Base-by-base conservation (phyloP, 2,888 invertebrate genomes). In the Diabrotica balteata region DNA sequence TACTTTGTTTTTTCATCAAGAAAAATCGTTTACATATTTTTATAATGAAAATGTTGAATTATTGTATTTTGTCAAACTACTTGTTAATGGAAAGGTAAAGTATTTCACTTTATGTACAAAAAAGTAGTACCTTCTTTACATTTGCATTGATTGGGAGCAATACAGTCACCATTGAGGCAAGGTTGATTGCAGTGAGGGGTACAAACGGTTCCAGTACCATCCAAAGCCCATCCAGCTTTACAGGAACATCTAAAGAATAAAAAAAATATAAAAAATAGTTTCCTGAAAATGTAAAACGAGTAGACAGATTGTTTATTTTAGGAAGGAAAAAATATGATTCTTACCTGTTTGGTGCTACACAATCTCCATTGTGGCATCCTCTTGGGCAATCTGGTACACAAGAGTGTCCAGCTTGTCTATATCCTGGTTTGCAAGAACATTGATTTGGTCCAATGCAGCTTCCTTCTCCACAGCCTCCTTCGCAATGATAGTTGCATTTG, bases 171-270 rank as follows among this genome's bases (percentile, higher is more conserved):
- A 76, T 87, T 84, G 32, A 87, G 85, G 74, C 91, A 91, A 52
- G 86, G 86, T 2, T 86, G 85, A 72, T 80, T 71, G 74, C 87
- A 86, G 64, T 82, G 81, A 6, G 84, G 78, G 55, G 77, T 71
- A 70, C 88, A 88, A 54, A 77, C 68, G 2, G 80, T 77, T 17
- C 78, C 79, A 44, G 74, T 71, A 46, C 64, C 54, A 60, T 80
- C 78, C 43, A 79, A 50, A 50, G 67, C 75, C 78, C 78, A 80
- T 51, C 79, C 79, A 10, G 80, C 77, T 72, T 84, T 81, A 75
- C 90, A 90, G 3, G 82, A 81, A 77, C 90, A 90, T 42, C 83
- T 82, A 52, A 46, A n/a, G n/a, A n/a, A n/a, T n/a, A n/a, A n/a
- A n/a, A 63, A 67, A 8, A 22, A 57, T 50, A 10, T n/a, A 1